phyloP scores from a whole-genome alignment of 2,113 vertebrate genomes.

The Phocoena phocoena region DNA sequence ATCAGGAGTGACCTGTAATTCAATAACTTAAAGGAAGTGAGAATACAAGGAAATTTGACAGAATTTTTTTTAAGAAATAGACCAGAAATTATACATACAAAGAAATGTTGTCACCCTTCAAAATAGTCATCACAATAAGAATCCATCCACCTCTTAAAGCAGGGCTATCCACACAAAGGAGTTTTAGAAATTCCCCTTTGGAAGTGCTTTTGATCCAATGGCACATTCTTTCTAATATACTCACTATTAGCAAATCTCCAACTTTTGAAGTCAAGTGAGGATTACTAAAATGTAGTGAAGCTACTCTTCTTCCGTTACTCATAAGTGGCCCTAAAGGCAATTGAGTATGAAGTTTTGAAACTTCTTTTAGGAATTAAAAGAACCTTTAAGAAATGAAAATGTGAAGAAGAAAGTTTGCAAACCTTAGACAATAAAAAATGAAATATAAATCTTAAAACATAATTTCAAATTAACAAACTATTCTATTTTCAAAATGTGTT shows the following conservation, averaged over 20 bases:
- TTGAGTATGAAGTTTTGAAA: background rate
- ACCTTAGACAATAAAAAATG: background rate
- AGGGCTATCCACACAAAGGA: background rate
- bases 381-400: background rate
- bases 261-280: background rate
- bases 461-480: constrained; percentile 12
- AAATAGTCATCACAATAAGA: background rate
- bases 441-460: background rate
- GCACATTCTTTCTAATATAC: background rate
- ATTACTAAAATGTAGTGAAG: background rate
- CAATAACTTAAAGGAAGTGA: background rate
- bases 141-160: background rate
- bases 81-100: background rate
- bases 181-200: background rate
- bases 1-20: background rate
- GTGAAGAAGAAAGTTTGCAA: background rate
- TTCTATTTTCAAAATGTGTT: background rate
- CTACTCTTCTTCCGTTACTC: background rate
- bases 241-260: background rate
- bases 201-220: background rate
- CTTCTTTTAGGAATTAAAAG: background rate
- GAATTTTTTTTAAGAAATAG: background rate
- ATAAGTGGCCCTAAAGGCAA: background rate
- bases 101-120: background rate
- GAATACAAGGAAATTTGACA: background rate